These are phyloP conservation scores for Prostheceraeus crozeri DNA, from an alignment of 2,888 invertebrate species.

Conservation along the genomic window DNA sequence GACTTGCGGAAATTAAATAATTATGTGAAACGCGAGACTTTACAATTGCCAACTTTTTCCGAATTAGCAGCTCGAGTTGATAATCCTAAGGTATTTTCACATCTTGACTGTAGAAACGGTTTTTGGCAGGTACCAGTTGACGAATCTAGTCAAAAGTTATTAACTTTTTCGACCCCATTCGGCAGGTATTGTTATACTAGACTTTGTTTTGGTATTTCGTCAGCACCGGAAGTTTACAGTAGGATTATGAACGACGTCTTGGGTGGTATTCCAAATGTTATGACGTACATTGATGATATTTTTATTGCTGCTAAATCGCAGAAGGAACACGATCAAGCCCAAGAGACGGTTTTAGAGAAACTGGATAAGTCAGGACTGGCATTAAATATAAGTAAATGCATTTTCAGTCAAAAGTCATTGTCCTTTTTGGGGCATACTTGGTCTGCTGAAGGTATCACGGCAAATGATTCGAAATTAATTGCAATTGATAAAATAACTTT, in stretches of 20 bases:
- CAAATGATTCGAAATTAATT: background rate
- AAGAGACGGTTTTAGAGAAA: background rate
- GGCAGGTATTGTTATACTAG: constrained; percentile 5
- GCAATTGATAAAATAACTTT: background rate
- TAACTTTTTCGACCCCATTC: constrained; percentile 11
- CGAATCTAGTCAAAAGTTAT: background rate
- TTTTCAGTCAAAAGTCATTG: background rate
- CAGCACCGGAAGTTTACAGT: constrained; percentile 2
- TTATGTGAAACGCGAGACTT: background rate
- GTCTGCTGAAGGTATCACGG: background rate
- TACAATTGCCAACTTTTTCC: background rate
- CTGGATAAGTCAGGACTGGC: background rate
- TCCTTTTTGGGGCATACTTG: constrained; percentile 10
- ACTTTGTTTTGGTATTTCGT: background rate
- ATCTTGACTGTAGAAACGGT: background rate
- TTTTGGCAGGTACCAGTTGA: constrained; percentile 19
- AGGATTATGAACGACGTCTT: constrained; percentile 1
- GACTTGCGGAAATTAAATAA: constrained; percentile 1
- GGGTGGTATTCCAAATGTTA: background rate
- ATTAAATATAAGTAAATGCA: constrained; percentile 11
- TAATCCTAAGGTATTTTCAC: background rate
- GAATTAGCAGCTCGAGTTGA: constrained; percentile 10
- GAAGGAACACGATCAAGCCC: constrained; percentile 6
- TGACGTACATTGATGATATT: constrained; percentile 11
- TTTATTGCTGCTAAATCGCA: background rate